Base-by-base conservation (phyloP, 1,140 invertebrate genomes). In the Ganaspis sp. region DNA sequence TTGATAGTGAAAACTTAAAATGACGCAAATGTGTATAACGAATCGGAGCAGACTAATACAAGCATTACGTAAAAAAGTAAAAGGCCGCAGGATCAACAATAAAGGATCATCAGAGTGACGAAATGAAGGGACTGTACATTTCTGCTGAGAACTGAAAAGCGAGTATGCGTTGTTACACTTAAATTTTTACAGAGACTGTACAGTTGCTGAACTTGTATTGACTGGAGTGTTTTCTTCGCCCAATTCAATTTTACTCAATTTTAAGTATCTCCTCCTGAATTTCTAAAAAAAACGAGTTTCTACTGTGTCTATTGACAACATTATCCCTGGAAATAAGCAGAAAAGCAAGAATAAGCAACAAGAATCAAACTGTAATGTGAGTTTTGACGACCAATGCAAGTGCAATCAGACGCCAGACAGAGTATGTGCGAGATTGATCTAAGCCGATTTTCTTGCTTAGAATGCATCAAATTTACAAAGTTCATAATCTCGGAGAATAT, bases 161-260 rank as follows among this genome's bases (percentile, higher is more conserved):
- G 40, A 11, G 11, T 45, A 45, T 40, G 9, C 40, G 38, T 40
- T 40, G 9, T 40, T 1, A 11, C 38, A 40, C 9, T 45, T 15
- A 45, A 12, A 45, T 15, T 45, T 15, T 49, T 1, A 49, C 11
- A 78, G 49, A 26, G 83, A 86, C 81, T 83, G 78, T 85, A 85
- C 83, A 72, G 75, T 74, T 79, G 79, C 64, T 74, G 78, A 74
- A 84, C 79, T 87, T 86, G 77, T 87, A 87, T 87, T 87, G 85
- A 87, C 86, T 74, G 74, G 72, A 74, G 69, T 37, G 72, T 79
- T 81, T 83, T 58, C 76, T 79, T 75, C 42, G 74, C 42, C 37
- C n/a, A 19, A 54, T 69, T 76, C 26, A 49, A 72, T 76, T 83
- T 77, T 19, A 71, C 42, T 17, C 0, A 70, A 82, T 26, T 34